Percentiles rank a stretch among this genome's conserved stretches.
Conservation (phyloP, 2,113 vertebrate genomes). For the Neomonachus schauinslandi region DNA sequence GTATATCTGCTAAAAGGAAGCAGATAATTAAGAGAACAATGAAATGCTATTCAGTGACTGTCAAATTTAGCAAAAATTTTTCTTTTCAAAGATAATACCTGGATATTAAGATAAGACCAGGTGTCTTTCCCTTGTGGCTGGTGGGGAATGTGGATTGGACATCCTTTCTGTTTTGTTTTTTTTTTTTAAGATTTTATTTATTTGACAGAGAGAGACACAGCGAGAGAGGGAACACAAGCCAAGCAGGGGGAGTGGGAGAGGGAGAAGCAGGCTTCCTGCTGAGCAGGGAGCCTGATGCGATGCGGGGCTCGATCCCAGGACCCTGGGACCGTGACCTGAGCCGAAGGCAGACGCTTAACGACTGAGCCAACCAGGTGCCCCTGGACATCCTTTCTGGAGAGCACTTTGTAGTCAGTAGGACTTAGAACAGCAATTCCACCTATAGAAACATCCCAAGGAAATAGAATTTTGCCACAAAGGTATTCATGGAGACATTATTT, state of each 20-base stretch:
- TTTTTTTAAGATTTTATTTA: no score
- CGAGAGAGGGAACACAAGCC: no score
- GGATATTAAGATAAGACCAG: conserved; percentile 40
- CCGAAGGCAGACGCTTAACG: no score
- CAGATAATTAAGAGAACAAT: conserved; percentile 67
- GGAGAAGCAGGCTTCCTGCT: no score
- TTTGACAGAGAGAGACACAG: no score
- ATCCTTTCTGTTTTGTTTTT: background rate
- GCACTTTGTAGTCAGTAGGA: conserved; percentile 41
- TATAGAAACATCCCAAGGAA: background rate
- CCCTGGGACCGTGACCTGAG: no score
- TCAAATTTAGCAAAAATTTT: conserved; percentile 39
- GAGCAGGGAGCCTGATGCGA: no score
- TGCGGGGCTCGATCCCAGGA: no score
- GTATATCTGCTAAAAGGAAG: conserved; percentile 35
- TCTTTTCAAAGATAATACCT: conserved; percentile 57
- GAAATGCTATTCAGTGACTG: conserved; percentile 55
- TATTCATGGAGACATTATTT: background rate
- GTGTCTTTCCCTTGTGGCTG: background rate
- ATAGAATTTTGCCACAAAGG: background rate
- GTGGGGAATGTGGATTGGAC: background rate
- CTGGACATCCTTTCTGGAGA: background rate
- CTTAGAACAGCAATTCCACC: conserved; percentile 35
- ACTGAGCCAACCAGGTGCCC: no score
- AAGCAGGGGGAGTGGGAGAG: no score